Conservation (phyloP, 2,113 vertebrate genomes). For the Hydrochoerus hydrochaeris region DNA sequence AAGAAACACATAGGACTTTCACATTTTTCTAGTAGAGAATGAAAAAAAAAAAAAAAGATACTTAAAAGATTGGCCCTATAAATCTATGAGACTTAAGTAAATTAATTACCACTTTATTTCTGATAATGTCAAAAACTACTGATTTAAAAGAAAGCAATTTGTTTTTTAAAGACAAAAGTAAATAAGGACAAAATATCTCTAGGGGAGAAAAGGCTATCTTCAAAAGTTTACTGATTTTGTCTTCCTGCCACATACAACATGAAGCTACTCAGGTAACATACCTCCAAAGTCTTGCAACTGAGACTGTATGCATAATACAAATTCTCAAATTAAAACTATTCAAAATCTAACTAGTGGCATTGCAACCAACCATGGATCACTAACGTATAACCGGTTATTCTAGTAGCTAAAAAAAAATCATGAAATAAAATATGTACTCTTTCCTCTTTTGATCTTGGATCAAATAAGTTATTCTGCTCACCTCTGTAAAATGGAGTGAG, state of each 20-base stretch:
- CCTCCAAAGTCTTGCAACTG: background rate
- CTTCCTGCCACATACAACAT: background rate
- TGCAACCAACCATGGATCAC: background rate
- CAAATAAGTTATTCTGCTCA: slow-evolving; percentile 10
- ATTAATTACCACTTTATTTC: slow-evolving; percentile 52
- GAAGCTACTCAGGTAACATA: background rate
- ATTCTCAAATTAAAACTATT: slow-evolving; percentile 16
- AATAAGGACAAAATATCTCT: background rate
- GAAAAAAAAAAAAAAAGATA: slow-evolving; percentile 15
- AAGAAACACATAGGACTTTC: slow-evolving; percentile 52
- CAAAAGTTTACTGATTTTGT: background rate
- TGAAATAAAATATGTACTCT: background rate
- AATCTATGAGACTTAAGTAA: slow-evolving; percentile 33
- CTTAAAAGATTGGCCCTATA: slow-evolving; percentile 1
- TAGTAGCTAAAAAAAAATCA: background rate
- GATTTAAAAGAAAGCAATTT: slow-evolving; percentile 53
- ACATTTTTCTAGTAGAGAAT: background rate
- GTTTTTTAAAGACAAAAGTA: background rate
- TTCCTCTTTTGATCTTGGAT: background rate
- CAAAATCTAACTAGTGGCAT: slow-evolving; percentile 25
- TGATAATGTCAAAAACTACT: background rate
- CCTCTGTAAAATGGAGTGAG: background rate
- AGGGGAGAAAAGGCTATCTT: background rate
- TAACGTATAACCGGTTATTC: background rate
- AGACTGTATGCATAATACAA: background rate